phyloP scores from a whole-genome alignment of 2,113 vertebrate genomes.

The Oncorhynchus gorbuscha region DNA sequence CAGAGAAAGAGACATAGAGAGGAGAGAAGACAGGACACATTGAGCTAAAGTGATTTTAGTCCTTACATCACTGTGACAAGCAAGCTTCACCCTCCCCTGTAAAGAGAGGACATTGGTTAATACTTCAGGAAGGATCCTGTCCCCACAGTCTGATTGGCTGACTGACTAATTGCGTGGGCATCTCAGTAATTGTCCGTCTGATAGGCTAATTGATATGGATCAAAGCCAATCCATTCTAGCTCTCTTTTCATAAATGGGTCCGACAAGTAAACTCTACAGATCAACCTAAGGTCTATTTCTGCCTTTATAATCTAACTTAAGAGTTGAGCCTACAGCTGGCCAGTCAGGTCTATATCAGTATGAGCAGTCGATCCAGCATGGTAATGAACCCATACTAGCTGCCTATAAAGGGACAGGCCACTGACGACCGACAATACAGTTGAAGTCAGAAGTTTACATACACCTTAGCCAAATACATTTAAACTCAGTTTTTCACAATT shows the following conservation, averaged over 20 bases:
- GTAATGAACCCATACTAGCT: not conserved
- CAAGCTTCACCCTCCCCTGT: slow-evolving; percentile 85
- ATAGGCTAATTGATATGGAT: not conserved
- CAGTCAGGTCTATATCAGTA: not conserved
- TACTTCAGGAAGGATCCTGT: slow-evolving; percentile 60
- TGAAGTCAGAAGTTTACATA: too few relatives aligned
- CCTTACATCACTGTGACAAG: slow-evolving; percentile 87
- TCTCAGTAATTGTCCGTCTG: not conserved
- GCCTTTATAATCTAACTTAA: not conserved
- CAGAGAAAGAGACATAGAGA: slow-evolving; percentile 53
- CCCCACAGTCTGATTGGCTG: slow-evolving; percentile 50
- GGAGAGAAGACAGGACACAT: slow-evolving; percentile 74
- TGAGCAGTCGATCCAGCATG: not conserved
- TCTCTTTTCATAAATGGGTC: not conserved
- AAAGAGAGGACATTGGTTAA: slow-evolving; percentile 80
- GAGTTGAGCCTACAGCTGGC: not conserved
- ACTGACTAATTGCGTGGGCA: not conserved
- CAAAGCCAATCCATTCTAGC: not conserved
- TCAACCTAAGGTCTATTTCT: not conserved
- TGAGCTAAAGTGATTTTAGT: slow-evolving; percentile 73
- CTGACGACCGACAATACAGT: not conserved
- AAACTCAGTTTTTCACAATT: too few relatives aligned
- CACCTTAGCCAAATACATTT: too few relatives aligned
- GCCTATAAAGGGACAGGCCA: not conserved
- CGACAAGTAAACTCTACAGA: not conserved